Evolutionary conservation across 2,113 vertebrate genomes (phyloP), one percentile per base, ranked within the genome.

Genomic region (Cavia porcellus): DNA sequence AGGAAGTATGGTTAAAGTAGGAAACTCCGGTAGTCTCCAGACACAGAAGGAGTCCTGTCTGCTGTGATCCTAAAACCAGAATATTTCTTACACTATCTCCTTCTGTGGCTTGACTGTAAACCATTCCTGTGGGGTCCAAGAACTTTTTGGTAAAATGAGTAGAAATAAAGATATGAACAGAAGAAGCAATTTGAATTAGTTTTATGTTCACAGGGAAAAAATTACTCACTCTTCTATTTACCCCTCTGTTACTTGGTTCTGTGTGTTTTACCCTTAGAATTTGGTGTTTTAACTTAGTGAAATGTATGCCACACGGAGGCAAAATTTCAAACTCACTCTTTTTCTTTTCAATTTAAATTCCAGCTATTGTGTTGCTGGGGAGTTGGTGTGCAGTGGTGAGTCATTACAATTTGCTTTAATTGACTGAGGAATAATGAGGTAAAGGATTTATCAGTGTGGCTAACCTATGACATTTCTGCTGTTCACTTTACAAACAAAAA

Each of bases 371-470:
- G 90, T 95, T 11, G 95, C 96, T 32, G 98, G 98, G 61, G 87
- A 98, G 52, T 79, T 98, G 94, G 93, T 91, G 50, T 98, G 97
- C 82, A 84, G 5, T 12, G 98, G 98, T 98, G 64, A 98, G 98
- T 97, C 20, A 22, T 38, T 55, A 12, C 3, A 15, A 88, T 94
- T 95, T 81, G 25, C 28, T 68, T 6, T 47, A n/a, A 17, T n/a
- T 50, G 32, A 50, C 79, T 52, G 80, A 68, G 32, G n/a, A 90
- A 87, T 64, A 62, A n/a, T 2, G 25, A 96, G 38, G 32, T n/a
- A 17, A 66, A 35, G 38, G 42, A 15, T 64, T 62, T 42, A 7
- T 2, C 45, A 79, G 14, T 50, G 75, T 30, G 28, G 13, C 45
- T 15, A 50, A 15, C 75, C 25, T 50, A 32, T 50, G 75, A 47